A percentile compares a stretch with the other conserved stretches of the same genome.
These are phyloP conservation scores for Chymomyza amoena DNA, from an alignment of 2,888 invertebrate genomes.

Conservation along the genomic window DNA sequence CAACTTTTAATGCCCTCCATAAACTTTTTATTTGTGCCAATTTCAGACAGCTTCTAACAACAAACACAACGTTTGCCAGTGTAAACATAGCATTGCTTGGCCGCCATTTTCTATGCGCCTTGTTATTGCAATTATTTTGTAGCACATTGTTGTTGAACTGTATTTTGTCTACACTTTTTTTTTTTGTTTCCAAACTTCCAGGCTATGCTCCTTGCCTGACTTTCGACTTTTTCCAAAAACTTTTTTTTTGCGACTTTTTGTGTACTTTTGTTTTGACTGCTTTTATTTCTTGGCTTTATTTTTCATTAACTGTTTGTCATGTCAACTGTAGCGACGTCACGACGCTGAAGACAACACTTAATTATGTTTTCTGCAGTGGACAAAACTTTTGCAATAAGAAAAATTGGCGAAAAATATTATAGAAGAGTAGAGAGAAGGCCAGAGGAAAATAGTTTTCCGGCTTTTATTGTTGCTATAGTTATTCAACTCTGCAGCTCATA, in stretches of 20 bases:
- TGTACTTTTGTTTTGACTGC: neutral
- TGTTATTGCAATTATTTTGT: neutral
- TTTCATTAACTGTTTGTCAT: slow-evolving; percentile 58
- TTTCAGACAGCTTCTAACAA: too few species aligned
- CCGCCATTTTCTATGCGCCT: neutral
- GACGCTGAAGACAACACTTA: slow-evolving; percentile 61
- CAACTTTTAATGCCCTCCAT: too few species aligned
- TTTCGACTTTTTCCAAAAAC: slow-evolving; percentile 40
- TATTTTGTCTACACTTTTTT: neutral
- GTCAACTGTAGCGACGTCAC: slow-evolving; percentile 41
- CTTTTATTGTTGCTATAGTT: slow-evolving; percentile 12
- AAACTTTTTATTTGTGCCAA: too few species aligned
- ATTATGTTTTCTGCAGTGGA: slow-evolving; percentile 55
- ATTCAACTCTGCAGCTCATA: slow-evolving; percentile 46
- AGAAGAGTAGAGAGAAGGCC: too few species aligned
- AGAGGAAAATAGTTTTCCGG: slow-evolving; percentile 56
- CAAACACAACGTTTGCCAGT: too few species aligned
- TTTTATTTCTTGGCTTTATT: slow-evolving; percentile 7
- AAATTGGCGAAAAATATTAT: slow-evolving; percentile 55
- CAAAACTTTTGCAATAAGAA: slow-evolving; percentile 38
- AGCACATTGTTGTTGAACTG: neutral
- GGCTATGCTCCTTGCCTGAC: slow-evolving; percentile 16
- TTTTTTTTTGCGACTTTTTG: neutral
- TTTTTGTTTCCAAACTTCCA: neutral
- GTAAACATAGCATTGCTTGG: neutral